Conservation (phyloP, 2,797 vertebrate genomes). For the Macropus fuliginosus region DNA sequence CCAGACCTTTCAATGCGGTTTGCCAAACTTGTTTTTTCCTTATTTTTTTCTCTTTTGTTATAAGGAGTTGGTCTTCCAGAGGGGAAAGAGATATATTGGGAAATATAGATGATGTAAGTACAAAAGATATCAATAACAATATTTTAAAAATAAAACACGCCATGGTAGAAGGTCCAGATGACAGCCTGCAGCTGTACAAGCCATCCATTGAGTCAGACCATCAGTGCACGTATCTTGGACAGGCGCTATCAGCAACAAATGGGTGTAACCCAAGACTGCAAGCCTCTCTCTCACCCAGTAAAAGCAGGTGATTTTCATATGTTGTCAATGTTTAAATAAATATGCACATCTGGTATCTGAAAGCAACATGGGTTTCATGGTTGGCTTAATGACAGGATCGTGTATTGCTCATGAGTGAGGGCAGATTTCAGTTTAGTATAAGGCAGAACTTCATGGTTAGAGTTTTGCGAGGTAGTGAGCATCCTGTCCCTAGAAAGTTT, state of each 20-base stretch:
- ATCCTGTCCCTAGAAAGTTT: not conserved
- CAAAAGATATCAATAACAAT: not conserved
- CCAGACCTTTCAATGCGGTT: not conserved
- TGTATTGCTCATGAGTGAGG: not conserved
- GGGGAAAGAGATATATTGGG: not conserved
- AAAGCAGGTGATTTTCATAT: not conserved
- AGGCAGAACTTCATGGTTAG: not conserved
- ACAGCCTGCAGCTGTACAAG: not conserved
- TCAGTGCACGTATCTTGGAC: not conserved
- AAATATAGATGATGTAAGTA: not conserved
- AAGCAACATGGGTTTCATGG: conserved; percentile 9
- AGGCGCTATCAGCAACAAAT: not conserved
- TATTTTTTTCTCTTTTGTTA: not conserved
- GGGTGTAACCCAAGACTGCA: not conserved
- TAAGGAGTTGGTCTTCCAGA: not conserved
- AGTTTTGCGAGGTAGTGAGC: not conserved
- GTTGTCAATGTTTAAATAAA: not conserved
- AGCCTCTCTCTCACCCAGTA: not conserved
- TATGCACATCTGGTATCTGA: not conserved
- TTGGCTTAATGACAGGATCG: not conserved
- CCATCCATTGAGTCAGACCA: not conserved
- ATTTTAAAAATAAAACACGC: not conserved
- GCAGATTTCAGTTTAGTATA: not conserved
- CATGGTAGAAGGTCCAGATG: not conserved
- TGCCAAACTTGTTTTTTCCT: not conserved